A percentile compares a stretch with the other conserved stretches of the same genome.
phyloP scores from a whole-genome alignment of 2,113 vertebrate species.

The Peromyscus maniculatus region DNA sequence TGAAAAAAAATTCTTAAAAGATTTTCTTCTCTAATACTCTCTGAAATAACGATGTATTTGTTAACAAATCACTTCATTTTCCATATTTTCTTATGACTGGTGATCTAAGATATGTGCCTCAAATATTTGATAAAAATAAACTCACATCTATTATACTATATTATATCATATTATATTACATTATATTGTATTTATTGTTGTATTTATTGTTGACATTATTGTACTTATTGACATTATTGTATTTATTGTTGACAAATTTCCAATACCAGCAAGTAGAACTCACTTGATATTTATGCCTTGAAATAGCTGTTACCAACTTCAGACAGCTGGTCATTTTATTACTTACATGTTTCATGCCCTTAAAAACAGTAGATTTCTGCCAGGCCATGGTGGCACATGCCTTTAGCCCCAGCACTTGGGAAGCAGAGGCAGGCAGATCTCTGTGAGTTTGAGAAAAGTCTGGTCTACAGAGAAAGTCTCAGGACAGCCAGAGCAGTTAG shows the following conservation, averaged over 20 bases:
- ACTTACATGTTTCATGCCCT: background rate
- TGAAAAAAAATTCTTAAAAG: background rate
- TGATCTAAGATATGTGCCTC: background rate
- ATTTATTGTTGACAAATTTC: background rate
- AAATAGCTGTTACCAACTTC: conserved; percentile 41
- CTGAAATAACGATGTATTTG: background rate
- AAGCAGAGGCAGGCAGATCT: background rate
- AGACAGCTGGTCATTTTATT: background rate
- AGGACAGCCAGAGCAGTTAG: background rate
- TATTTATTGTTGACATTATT: too few relatives aligned
- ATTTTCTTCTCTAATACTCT: background rate
- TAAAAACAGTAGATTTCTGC: conserved; percentile 12
- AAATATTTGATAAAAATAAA: background rate
- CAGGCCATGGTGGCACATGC: background rate
- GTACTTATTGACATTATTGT: too few relatives aligned
- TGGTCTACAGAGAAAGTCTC: too few relatives aligned
- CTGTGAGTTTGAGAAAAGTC: too few relatives aligned
- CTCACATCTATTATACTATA: background rate
- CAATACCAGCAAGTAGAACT: background rate
- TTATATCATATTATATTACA: background rate
- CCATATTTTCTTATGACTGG: background rate
- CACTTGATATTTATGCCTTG: background rate
- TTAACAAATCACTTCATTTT: background rate
- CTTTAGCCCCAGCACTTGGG: background rate
- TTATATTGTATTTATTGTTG: background rate